These are phyloP conservation scores for Cassiopea xamachana DNA, from an alignment of 30 jellyfish, hydroid and myxozoan species.

Conservation along the genomic window DNA sequence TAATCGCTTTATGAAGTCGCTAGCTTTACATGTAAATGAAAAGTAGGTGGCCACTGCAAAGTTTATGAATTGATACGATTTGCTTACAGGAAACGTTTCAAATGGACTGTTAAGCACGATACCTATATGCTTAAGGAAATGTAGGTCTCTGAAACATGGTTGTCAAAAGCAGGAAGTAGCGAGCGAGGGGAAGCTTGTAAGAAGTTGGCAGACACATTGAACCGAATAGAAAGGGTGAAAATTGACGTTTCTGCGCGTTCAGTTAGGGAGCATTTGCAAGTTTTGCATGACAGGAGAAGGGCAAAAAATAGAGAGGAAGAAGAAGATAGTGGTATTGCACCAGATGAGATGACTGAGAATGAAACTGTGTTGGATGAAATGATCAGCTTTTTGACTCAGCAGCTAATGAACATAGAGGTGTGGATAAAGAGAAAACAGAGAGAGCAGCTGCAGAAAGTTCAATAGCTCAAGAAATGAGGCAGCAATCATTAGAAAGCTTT, in stretches of 20 bases:
- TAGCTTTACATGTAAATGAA: not conserved
- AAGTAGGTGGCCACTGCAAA: not conserved
- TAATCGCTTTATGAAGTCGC: not conserved
- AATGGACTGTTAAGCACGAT: not conserved
- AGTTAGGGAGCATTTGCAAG: not conserved
- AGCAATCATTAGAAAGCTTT: not conserved
- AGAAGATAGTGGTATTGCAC: not conserved
- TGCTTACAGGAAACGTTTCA: not conserved
- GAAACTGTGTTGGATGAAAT: not conserved
- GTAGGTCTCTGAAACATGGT: not conserved
- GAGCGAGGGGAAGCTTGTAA: not conserved
- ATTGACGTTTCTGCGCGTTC: not conserved
- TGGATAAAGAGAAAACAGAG: not conserved
- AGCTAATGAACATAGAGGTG: not conserved
- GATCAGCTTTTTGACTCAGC: not conserved
- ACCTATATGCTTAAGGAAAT: not conserved
- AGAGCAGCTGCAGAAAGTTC: not conserved
- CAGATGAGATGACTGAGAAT: not conserved
- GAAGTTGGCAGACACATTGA: not conserved
- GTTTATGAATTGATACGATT: not conserved
- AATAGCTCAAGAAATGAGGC: not conserved
- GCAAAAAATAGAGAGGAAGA: not conserved
- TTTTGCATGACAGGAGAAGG: not conserved
- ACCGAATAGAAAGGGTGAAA: not conserved
- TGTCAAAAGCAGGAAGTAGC: not conserved